Conservation (phyloP, 2,888 invertebrate genomes). For the Molorchus minor region DNA sequence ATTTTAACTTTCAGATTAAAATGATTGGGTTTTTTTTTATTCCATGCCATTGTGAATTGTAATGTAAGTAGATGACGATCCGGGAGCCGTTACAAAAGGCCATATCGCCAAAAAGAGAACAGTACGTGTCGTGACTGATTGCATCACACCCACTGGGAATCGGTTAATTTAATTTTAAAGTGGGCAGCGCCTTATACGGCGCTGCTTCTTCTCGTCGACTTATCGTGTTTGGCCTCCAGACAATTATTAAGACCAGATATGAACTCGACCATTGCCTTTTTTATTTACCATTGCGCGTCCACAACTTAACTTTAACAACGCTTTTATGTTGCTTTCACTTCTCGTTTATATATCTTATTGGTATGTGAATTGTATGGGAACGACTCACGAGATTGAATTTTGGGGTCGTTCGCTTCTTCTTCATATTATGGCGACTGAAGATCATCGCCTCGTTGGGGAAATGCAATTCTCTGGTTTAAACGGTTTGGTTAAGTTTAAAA, state of each 20-base stretch:
- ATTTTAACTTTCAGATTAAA: neutral
- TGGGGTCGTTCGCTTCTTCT: neutral
- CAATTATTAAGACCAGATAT: conserved; percentile 34
- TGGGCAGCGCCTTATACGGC: conserved; percentile 47
- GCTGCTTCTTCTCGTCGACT: conserved; percentile 45
- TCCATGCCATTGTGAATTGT: no score
- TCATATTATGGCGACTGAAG: neutral
- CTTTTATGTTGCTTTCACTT: conserved; percentile 17
- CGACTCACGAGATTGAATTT: conserved; percentile 7
- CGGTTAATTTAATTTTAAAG: conserved; percentile 49
- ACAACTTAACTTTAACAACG: conserved; percentile 4
- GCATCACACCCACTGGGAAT: conserved; percentile 46
- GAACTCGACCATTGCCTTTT: conserved; percentile 16
- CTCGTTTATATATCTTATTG: conserved; percentile 15
- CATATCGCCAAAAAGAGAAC: neutral
- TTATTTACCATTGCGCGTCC: conserved; percentile 13
- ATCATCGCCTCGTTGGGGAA: conserved; percentile 14
- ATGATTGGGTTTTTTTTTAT: neutral
- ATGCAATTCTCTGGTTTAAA: conserved; percentile 4
- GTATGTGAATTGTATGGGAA: conserved; percentile 35
- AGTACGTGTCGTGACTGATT: conserved; percentile 42
- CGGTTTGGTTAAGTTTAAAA: no score
- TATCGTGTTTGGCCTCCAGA: conserved; percentile 44
- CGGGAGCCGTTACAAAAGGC: neutral
- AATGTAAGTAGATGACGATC: neutral